Evolutionary conservation across 2,888 invertebrate genomes (phyloP), one percentile per base, ranked within the genome.

Genomic region (Meloe dianella): DNA sequence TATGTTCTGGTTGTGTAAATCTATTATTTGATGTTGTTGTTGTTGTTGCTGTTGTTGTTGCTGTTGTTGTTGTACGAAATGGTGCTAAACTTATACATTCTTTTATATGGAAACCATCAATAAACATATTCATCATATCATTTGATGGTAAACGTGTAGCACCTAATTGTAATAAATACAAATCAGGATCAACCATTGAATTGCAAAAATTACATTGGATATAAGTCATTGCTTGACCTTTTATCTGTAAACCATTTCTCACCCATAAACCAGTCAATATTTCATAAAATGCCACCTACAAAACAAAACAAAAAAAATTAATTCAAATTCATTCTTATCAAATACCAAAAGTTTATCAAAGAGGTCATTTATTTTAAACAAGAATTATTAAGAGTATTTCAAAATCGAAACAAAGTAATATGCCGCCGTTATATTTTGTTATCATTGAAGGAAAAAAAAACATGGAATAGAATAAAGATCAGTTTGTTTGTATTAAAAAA

Each of bases 181-280:
- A 87, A 86, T 98, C 98, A 81, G 97, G 95, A 84, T 98, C 98
- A 12, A 97, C 95, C 95, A 98, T 97, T 12, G 97, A 97, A 85
- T 97, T 97, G 86, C 97, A 98, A 86, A 98, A 98, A 85, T 98
- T 97, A 76, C 96, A 96, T 85, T 98, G 98, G 79, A 97, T 95
- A 85, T 98, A 98, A 20, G 97, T 97, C 97, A 97, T 97, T 38
- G 97, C 97, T 85, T 98, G 98, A n/a, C 97, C 97, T 84, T 95
- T 96, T 80, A 98, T 97, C 87, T 97, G 97, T 10, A 97, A 87
- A 0, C 98, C 98, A 85, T 98, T 98, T 71, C 98, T 90, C 62
- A 97, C 96, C 98, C 98, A 98, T 80, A 97, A 89, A 9, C 95
- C 95, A 69, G 93, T 92, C 68, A 96, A 87, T 78, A 98, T 96